Conservation (phyloP, 2,797 vertebrate species). For the Cuniculus paca region DNA sequence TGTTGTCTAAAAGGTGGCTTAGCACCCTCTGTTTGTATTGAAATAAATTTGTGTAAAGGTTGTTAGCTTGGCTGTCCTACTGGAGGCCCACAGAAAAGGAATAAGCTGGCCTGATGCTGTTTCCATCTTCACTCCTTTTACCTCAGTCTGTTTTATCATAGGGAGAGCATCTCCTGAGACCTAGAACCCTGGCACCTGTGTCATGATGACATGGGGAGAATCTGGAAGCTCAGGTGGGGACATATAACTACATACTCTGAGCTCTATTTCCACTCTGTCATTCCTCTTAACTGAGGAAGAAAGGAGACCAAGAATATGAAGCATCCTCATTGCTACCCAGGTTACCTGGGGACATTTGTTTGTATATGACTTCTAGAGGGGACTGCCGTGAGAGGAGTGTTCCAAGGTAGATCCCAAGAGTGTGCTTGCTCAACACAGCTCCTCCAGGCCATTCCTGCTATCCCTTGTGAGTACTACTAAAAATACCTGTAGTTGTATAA, state of each 20-base stretch:
- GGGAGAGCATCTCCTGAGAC: slow-evolving; percentile 10
- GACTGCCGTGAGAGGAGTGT: not conserved
- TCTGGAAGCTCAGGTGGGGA: not conserved
- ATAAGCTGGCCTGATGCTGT: not conserved
- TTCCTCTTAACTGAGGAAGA: not conserved
- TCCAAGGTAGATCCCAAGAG: not conserved
- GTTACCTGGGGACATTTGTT: not conserved
- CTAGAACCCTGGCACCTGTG: not conserved
- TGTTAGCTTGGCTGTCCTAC: not conserved
- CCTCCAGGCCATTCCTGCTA: not conserved
- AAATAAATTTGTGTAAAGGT: not conserved
- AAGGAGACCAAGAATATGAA: not conserved
- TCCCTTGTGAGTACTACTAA: not conserved
- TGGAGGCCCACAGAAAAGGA: not conserved
- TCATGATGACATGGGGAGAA: slow-evolving; percentile 18
- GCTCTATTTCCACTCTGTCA: not conserved
- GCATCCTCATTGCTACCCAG: not conserved
- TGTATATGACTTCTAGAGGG: not conserved
- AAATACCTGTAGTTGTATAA: not conserved
- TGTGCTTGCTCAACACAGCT: not conserved
- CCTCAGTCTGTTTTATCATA: slow-evolving; percentile 1
- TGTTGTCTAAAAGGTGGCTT: not conserved
- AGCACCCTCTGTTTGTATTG: not conserved
- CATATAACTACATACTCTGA: not conserved
- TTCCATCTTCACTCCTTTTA: not conserved